Evolutionary conservation across 2,888 invertebrate genomes (phyloP).

Genomic region (Flabesymbios commensalis): DNA sequence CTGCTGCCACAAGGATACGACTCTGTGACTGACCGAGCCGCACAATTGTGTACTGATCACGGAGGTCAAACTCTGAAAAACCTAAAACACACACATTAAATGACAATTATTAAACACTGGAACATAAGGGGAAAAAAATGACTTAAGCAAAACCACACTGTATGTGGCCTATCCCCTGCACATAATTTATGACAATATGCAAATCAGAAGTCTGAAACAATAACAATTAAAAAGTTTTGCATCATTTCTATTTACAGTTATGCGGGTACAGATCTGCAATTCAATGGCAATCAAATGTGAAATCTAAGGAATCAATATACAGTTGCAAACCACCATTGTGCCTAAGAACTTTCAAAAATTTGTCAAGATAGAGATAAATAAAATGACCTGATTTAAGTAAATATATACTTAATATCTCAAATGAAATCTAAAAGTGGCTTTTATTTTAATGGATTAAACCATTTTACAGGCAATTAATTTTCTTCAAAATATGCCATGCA

Average conservation of each 20-base stretch:
- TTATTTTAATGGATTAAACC: too few relatives aligned
- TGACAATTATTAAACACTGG: background rate
- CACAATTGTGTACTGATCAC: slow-evolving; percentile 32
- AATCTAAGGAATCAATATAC: too few relatives aligned
- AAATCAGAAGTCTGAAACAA: background rate
- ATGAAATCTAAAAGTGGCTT: too few relatives aligned
- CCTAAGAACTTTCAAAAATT: too few relatives aligned
- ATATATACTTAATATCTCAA: too few relatives aligned
- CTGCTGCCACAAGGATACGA: slow-evolving; percentile 30
- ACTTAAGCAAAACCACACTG: background rate
- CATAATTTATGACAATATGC: too few relatives aligned
- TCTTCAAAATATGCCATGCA: too few relatives aligned
- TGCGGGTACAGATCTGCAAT: background rate
- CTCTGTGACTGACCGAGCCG: slow-evolving; percentile 34
- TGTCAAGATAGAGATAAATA: too few relatives aligned
- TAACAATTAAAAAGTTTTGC: background rate
- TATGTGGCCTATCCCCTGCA: too few relatives aligned
- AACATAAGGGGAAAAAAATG: background rate
- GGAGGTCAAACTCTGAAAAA: slow-evolving; percentile 22
- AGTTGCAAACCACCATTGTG: too few relatives aligned
- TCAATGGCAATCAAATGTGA: background rate
- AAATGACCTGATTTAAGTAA: too few relatives aligned
- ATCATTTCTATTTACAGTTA: background rate
- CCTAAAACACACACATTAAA: slow-evolving; percentile 22
- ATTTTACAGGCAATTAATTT: too few relatives aligned